A percentile compares a stretch with the other conserved stretches of the same genome.
These are phyloP conservation scores for Phorcus lineatus DNA, from an alignment of 2,888 invertebrate species.

Conservation along the genomic window DNA sequence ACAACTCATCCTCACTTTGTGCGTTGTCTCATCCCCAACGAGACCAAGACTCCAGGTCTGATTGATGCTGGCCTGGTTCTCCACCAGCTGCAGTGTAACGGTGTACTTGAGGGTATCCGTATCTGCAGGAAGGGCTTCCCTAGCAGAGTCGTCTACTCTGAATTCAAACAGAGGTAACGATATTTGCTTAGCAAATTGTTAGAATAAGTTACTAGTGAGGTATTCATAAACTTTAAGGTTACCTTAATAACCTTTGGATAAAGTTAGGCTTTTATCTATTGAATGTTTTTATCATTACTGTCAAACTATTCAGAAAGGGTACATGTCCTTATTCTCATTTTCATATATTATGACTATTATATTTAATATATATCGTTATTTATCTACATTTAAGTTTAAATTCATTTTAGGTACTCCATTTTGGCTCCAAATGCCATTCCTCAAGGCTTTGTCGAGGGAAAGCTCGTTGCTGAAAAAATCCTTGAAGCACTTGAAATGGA, in stretches of 20 bases:
- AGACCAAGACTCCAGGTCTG: conserved; percentile 80
- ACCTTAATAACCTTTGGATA: too few relatives aligned
- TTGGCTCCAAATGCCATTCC: conserved; percentile 91
- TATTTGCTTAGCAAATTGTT: background rate
- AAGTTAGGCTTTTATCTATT: too few relatives aligned
- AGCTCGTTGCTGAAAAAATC: conserved; percentile 82
- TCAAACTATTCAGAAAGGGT: too few relatives aligned
- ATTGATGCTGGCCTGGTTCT: conserved; percentile 99
- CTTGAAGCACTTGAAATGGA: conserved; percentile 83
- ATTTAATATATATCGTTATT: too few relatives aligned
- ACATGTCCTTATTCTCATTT: too few relatives aligned
- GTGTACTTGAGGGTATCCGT: conserved; percentile 99
- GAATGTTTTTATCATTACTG: too few relatives aligned
- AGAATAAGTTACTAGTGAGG: too few relatives aligned
- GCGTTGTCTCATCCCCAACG: conserved; percentile 99
- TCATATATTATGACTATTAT: too few relatives aligned
- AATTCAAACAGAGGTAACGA: conserved; percentile 98
- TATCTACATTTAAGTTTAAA: too few relatives aligned
- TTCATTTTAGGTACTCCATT: conserved; percentile 87
- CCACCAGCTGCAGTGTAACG: conserved; percentile 99
- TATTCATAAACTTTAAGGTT: too few relatives aligned
- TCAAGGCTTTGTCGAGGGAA: conserved; percentile 77
- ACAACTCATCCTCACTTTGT: conserved; percentile 89
- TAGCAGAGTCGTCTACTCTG: conserved; percentile 99
- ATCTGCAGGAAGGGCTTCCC: conserved; percentile 99